Evolutionary conservation across 2,888 invertebrate species (phyloP), one percentile per base, ranked within the genome.

Genomic region (Thereva nobilitata): DNA sequence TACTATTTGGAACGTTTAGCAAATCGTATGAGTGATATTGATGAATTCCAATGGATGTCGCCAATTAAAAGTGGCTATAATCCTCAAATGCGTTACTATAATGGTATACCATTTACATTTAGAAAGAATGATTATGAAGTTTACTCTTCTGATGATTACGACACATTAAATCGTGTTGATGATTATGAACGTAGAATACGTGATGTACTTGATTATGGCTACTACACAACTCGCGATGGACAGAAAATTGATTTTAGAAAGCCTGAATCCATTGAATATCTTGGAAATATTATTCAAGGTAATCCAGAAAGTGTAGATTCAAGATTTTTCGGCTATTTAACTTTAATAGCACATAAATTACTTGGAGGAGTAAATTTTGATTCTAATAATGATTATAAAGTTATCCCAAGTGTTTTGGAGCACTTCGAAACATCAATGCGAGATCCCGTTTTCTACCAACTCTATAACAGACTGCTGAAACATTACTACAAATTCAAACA

Each of bases 1-100:
- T 92, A 90, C 80, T 88, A 91, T 76, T 83, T 90, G 81, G 90
- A 91, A 77, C 87, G 91, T 77, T 80, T 91, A 64, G 86, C 89
- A 7, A 86, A 89, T 75, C 87, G 86, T 68, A 82, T 88, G 56
- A 86, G 86, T n/a, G 87, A 88, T 70, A 86, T 90, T 70, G 82
- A 84, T 38, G 82, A 83, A 7, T 82, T 88, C 68, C 82, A 85
- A 38, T 83, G 83, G 74, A 80, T 83, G 68, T 76, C 78, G 53
- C 79, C 83, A 56, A 80, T 88, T 56, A 77, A 85, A 71, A 81
- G 85, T 68, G 88, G 89, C 7, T 90, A 85, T 79, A 83, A 84
- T 56, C 84, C 90, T 55, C 85, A 87, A 67, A 80, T 91, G 70
- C 79, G 84, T 67, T 84, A 86, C 76, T 83, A 83, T 73, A 90